Percentiles rank a stretch among this genome's conserved stretches.
Evolutionary conservation across 1,140 invertebrate species (phyloP).

Genomic region (Drosophila saltans): DNA sequence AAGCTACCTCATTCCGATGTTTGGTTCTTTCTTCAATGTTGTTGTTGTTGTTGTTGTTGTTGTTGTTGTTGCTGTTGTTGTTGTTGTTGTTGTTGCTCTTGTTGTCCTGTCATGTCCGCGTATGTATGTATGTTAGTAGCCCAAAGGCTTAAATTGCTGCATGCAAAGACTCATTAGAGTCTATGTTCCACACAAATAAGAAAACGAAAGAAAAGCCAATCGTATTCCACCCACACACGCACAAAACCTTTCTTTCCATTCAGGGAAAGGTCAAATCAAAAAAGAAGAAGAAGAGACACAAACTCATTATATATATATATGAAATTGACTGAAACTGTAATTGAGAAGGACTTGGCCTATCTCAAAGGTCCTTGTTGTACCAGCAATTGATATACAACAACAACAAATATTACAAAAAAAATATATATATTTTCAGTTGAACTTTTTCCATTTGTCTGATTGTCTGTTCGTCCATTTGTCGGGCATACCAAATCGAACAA

Average conservation of each 20-base stretch:
- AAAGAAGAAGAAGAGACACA: background rate
- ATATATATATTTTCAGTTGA: too few species aligned
- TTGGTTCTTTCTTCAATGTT: too few species aligned
- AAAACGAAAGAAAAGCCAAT: background rate
- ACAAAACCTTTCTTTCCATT: too few species aligned
- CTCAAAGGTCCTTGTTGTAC: background rate
- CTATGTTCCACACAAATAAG: background rate
- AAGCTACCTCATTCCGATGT: conserved; percentile 8
- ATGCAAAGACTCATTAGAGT: conserved; percentile 2
- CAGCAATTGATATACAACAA: too few species aligned
- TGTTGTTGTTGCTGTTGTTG: too few species aligned
- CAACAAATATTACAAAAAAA: too few species aligned
- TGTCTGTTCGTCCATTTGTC: too few species aligned
- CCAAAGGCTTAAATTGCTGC: background rate
- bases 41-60: background rate
- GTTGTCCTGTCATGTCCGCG: background rate
- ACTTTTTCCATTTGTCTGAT: too few species aligned
- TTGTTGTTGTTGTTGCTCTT: background rate
- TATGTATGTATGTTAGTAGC: background rate
- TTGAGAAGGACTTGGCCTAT: background rate
- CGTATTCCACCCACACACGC: too few species aligned
- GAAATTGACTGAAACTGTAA: background rate
- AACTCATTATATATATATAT: background rate
- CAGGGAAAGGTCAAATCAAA: too few species aligned
- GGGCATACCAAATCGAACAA: too few species aligned